Evolutionary conservation across 2,888 invertebrate species (phyloP), one percentile per base, ranked within the genome.

Genomic region (Frankliniella fusca): DNA sequence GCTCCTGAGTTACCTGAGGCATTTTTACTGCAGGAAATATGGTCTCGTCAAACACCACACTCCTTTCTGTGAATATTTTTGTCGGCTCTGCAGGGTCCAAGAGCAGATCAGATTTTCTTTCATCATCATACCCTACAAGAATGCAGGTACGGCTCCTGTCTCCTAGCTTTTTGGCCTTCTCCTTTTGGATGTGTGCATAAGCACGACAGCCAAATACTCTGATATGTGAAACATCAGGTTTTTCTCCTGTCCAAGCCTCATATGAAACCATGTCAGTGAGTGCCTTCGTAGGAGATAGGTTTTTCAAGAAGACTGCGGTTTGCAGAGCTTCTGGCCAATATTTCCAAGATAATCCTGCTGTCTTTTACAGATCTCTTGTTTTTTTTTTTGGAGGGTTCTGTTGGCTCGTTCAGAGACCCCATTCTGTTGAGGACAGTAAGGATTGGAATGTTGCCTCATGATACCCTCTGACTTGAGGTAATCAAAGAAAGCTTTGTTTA

Each of bases 361-460:
- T 83, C 0, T 84, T 79, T 23, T 88, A 28, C 82, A 87, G 83
- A 38, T 85, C 85, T 38, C 86, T 83, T 0, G 85, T n/a, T n/a
- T 85, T 83, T 83, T 84, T 49, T 87, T 86, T 65, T 86, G 82
- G 1, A 87, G 83, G 8, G 86, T 87, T 3, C 86, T 81, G 28
- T 87, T 87, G 86, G 65, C 65, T 20, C 65, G 11, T 20, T 65
- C 65, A 7, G 20, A 11, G 11, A 65, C 65, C 11, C 65, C 87
- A 82, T 87, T 87, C 80, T 86, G 85, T 81, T 86, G 84, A 0
- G 85, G 86, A 5, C 81, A 86, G 80, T 86, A 86, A 0, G 87
- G 84, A 0, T 84, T 83, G 3, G 85, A 85, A 7, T 54, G 83
- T 81, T 86, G 85, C 81, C 83, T 86, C 10, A 76, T 20, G 20